phyloP scores from a whole-genome alignment of 2,888 invertebrate species.

The Tineola bisselliella region DNA sequence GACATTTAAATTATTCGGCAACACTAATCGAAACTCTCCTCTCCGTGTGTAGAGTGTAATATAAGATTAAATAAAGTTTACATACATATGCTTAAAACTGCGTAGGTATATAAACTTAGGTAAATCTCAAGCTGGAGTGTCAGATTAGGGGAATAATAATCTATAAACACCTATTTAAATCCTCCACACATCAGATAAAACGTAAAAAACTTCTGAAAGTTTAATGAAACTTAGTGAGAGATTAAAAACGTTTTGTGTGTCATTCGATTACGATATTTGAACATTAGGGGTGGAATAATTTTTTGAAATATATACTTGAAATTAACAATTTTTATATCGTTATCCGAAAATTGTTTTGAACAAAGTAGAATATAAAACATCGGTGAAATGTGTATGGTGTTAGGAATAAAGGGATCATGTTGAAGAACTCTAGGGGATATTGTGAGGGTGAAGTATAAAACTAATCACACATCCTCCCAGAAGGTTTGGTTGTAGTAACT shows the following conservation, averaged over 20 bases:
- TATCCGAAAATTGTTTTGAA: too few species aligned
- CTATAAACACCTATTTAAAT: not conserved
- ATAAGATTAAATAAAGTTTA: too few species aligned
- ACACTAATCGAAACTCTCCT: slow-evolving; percentile 42
- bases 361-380: not conserved
- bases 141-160: too few species aligned
- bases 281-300: too few species aligned
- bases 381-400: not conserved
- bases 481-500: not conserved
- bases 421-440: slow-evolving; percentile 23
- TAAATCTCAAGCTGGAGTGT: too few species aligned
- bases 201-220: not conserved
- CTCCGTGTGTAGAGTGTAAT: slow-evolving; percentile 38
- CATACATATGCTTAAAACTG: too few species aligned
- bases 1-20: slow-evolving; percentile 8
- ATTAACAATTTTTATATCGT: not conserved
- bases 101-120: too few species aligned
- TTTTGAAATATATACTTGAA: not conserved
- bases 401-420: not conserved
- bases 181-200: not conserved
- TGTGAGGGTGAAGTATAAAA: slow-evolving; percentile 45
- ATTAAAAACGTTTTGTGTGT: not conserved
- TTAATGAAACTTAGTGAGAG: not conserved
- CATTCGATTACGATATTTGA: not conserved
- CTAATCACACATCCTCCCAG: slow-evolving; percentile 57